phyloP scores from a whole-genome alignment of 2,888 invertebrate genomes.

The Aelia acuminata region DNA sequence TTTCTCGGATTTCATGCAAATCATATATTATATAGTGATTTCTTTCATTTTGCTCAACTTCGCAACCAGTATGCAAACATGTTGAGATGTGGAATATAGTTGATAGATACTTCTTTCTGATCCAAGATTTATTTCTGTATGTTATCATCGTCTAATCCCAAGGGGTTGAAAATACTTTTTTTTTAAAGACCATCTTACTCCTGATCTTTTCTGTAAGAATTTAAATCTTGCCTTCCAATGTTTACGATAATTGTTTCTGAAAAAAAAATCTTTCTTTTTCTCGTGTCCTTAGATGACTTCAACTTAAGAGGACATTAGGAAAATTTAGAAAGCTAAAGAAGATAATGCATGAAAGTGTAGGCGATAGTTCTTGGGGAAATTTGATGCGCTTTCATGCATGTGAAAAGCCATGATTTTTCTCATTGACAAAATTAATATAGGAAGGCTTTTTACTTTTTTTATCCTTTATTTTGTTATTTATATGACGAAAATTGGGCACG shows the following conservation, averaged over 20 bases:
- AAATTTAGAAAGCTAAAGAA: neutral
- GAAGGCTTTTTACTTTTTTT: neutral
- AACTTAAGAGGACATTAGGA: neutral
- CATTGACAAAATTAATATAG: neutral
- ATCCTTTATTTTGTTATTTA: neutral
- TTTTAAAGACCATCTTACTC: neutral
- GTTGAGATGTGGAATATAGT: neutral
- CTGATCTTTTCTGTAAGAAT: neutral
- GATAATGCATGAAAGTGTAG: constrained; percentile 36
- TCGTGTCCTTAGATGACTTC: constrained; percentile 3
- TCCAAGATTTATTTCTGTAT: neutral
- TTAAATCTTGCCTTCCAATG: neutral
- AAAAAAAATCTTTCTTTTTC: neutral
- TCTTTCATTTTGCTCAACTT: neutral
- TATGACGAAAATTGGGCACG: neutral
- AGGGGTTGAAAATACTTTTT: no score
- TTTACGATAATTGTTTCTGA: neutral
- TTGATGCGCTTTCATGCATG: constrained; percentile 29
- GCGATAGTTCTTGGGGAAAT: no score
- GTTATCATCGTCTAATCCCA: neutral
- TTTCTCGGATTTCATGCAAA: neutral
- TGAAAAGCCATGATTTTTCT: neutral
- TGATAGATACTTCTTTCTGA: neutral
- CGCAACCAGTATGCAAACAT: neutral
- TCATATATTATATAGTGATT: neutral